A percentile compares a stretch with the other conserved stretches of the same genome.
These are phyloP conservation scores for Ptychodera flava DNA, from an alignment of 35 echinoderm and acorn worm genomes.

Conservation along the genomic window DNA sequence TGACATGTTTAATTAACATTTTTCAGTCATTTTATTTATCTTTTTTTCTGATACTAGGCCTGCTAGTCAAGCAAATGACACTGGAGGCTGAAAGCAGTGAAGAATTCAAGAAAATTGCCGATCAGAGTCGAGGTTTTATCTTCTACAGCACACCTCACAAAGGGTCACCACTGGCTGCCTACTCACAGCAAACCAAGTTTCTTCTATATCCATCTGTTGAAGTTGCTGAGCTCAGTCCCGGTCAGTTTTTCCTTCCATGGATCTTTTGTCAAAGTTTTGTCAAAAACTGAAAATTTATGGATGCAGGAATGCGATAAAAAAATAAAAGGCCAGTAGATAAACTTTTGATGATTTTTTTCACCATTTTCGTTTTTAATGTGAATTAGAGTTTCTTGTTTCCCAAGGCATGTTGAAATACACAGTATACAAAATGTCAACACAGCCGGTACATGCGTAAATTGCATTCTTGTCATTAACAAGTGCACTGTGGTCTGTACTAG, in stretches of 20 bases:
- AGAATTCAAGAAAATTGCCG: constrained; percentile 24
- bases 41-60: too few species aligned
- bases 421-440: neutral
- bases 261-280: neutral
- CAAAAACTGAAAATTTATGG: neutral
- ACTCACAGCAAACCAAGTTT: constrained; percentile 83
- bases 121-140: constrained; percentile 59
- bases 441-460: neutral
- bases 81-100: constrained; percentile 46
- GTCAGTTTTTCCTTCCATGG: constrained; percentile 14
- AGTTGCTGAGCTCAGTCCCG: constrained; percentile 68
- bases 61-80: constrained; percentile 95
- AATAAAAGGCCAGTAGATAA: neutral
- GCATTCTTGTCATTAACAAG: neutral
- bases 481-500: neutral
- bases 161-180: constrained; percentile 72
- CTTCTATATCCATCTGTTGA: constrained; percentile 82
- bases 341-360: neutral
- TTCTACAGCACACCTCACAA: constrained; percentile 98
- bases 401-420: too few species aligned
- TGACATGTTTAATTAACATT: too few species aligned
- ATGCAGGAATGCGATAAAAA: neutral
- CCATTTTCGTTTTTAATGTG: too few species aligned
- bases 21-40: too few species aligned
- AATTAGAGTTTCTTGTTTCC: too few species aligned